phyloP scores from a whole-genome alignment of 2,888 invertebrate genomes.

The Chromoteleia sp. region DNA sequence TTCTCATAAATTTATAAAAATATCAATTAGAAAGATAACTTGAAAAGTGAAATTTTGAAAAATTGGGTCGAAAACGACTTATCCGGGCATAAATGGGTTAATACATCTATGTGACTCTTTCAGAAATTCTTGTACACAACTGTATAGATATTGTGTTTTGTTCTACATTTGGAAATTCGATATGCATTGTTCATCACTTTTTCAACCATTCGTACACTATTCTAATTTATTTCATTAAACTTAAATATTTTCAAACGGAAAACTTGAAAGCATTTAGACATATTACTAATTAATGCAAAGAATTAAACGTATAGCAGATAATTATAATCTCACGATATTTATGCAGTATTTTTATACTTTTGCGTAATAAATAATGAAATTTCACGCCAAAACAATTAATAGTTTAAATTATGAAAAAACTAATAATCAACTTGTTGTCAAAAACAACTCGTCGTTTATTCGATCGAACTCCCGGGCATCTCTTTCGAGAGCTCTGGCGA shows the following conservation, averaged over 20 bases:
- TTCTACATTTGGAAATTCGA: conserved; percentile 45
- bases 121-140: conserved; percentile 43
- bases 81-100: conserved; percentile 47
- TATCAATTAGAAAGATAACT: not conserved
- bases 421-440: conserved; percentile 43
- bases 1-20: not conserved
- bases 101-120: conserved; percentile 43
- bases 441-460: conserved; percentile 67
- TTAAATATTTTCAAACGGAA: not conserved
- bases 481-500: conserved; percentile 83
- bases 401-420: not conserved
- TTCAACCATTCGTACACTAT: conserved; percentile 1
- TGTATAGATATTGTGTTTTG: conserved; percentile 35
- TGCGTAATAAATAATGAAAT: conserved; percentile 35
- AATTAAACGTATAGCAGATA: not conserved
- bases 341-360: not conserved
- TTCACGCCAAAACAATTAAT: not conserved
- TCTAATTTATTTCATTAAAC: not conserved
- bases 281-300: conserved; percentile 21
- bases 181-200: conserved; percentile 23
- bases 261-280: not conserved
- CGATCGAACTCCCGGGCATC: conserved; percentile 82
- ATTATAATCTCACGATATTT: not conserved
- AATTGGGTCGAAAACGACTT: conserved; percentile 38
- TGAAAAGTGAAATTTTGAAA: conserved; percentile 3